phyloP scores from a whole-genome alignment of 2,888 invertebrate genomes.

The Melolontha melolontha region DNA sequence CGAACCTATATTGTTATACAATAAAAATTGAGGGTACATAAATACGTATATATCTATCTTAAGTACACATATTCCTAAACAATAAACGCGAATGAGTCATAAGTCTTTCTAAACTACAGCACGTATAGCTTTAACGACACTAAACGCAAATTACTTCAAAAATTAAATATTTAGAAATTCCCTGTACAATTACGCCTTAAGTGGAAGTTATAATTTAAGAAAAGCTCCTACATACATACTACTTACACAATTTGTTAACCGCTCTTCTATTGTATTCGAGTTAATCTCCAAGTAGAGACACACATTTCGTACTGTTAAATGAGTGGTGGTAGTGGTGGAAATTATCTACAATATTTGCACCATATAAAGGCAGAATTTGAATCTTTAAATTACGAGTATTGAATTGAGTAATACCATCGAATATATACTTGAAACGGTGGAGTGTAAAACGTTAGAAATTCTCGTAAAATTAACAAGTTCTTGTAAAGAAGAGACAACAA shows the following conservation, averaged over 20 bases:
- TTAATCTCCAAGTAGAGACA: slow-evolving; percentile 4
- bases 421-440: too few species aligned
- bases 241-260: slow-evolving; percentile 26
- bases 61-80: slow-evolving; percentile 2
- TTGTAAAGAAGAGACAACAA: too few species aligned
- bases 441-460: too few species aligned
- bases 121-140: too few species aligned
- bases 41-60: background rate
- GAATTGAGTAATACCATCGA: too few species aligned
- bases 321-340: slow-evolving; percentile 4
- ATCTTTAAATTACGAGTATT: background rate
- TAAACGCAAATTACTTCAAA: slow-evolving; percentile 9
- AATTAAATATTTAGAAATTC: slow-evolving; percentile 24
- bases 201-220: slow-evolving; percentile 35
- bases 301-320: slow-evolving; percentile 8
- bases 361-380: slow-evolving; percentile 25
- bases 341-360: slow-evolving; percentile 1
- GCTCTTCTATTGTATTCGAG: slow-evolving; percentile 33
- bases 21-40: too few species aligned
- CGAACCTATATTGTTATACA: too few species aligned
- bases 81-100: background rate
- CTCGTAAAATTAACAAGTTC: too few species aligned
- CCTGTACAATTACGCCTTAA: slow-evolving; percentile 15
- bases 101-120: background rate
- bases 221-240: slow-evolving; percentile 36